phyloP scores from a whole-genome alignment of 2,888 invertebrate genomes.

The Adelognathus sp. region DNA sequence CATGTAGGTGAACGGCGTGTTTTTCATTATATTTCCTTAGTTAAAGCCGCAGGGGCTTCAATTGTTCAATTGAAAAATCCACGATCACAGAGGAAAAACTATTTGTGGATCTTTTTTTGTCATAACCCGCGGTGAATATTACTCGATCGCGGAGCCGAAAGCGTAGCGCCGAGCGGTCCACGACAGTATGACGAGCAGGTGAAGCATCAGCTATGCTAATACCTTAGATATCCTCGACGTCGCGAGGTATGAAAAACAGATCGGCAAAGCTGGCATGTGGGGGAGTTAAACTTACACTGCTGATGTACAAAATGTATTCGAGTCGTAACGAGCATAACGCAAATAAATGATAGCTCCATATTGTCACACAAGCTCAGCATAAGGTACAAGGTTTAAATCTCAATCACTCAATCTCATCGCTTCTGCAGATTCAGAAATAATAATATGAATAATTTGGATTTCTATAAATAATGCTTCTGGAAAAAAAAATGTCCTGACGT shows the following conservation, averaged over 20 bases:
- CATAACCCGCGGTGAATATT: not conserved
- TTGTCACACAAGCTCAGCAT: no score
- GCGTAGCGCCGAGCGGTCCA: constrained; percentile 47
- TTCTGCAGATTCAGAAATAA: no score
- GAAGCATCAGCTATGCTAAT: constrained; percentile 57
- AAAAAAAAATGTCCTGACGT: no score
- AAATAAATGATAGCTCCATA: no score
- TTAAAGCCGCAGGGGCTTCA: not conserved
- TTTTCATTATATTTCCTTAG: constrained; percentile 20
- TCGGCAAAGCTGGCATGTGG: not conserved
- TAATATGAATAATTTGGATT: no score
- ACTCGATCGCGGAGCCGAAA: constrained; percentile 26
- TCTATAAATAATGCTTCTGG: no score
- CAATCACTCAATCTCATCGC: no score
- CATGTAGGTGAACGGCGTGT: not conserved
- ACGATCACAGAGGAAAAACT: not conserved
- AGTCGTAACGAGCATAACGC: no score
- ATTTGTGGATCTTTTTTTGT: not conserved
- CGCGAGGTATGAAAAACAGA: constrained; percentile 25
- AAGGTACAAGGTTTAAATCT: no score
- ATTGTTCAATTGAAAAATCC: not conserved
- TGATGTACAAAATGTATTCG: not conserved
- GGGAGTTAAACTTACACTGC: not conserved
- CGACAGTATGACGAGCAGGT: constrained; percentile 53
- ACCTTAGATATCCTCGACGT: constrained; percentile 50